Evolutionary conservation across 2,888 invertebrate species (phyloP).

Genomic region (Brachypalpus laphriformis): DNA sequence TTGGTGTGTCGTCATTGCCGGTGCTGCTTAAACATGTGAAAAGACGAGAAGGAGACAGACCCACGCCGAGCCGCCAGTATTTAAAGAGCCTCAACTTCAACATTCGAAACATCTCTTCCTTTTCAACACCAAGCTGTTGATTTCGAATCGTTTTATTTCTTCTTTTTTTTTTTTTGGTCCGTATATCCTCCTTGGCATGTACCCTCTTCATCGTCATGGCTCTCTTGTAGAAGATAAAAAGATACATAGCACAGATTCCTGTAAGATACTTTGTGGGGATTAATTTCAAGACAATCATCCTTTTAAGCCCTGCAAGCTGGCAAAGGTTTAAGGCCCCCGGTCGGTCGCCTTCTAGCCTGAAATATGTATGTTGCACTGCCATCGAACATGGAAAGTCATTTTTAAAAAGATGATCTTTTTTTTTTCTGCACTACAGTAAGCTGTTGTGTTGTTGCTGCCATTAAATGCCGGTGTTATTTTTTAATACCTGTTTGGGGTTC

Average conservation of each 20-base stretch:
- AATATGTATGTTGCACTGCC: conserved; percentile 68
- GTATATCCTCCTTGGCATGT: background rate
- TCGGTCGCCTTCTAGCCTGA: conserved; percentile 33
- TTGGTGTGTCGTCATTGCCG: background rate
- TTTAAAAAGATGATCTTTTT: conserved; percentile 68
- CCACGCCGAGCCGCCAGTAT: conserved; percentile 40
- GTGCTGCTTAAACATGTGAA: conserved; percentile 28
- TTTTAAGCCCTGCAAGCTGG: conserved; percentile 65
- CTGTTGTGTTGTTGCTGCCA: conserved; percentile 53
- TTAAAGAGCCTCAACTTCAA: conserved; percentile 47
- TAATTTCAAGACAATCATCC: conserved; percentile 74
- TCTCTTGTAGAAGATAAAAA: conserved; percentile 42
- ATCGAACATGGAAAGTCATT: conserved; percentile 74
- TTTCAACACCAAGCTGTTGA: conserved; percentile 70
- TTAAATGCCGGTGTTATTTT: conserved; percentile 71
- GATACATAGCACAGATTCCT: conserved; percentile 72
- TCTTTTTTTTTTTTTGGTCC: background rate
- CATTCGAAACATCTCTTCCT: conserved; percentile 38
- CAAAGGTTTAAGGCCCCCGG: conserved; percentile 63
- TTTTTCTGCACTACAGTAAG: conserved; percentile 16
- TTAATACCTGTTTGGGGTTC: conserved; percentile 66
- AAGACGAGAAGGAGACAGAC: conserved; percentile 56
- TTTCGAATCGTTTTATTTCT: conserved; percentile 22
- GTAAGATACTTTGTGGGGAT: conserved; percentile 74
- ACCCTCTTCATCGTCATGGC: conserved; percentile 29